Percentiles rank a stretch among this genome's conserved stretches.
phyloP scores from a whole-genome alignment of 1,140 invertebrate genomes.

The Leptoteleia sp. region DNA sequence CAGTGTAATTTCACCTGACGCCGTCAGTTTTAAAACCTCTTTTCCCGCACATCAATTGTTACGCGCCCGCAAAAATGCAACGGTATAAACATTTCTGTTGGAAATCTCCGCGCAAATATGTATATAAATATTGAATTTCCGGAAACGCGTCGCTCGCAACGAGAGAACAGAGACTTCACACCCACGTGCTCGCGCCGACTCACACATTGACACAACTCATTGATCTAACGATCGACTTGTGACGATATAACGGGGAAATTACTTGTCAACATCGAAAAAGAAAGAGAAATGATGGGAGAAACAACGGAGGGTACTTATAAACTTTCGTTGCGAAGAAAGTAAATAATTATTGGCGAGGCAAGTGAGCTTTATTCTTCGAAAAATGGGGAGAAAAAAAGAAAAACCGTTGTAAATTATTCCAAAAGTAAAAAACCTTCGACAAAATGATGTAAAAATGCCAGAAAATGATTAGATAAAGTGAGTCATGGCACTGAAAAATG shows the following conservation, averaged over 20 bases:
- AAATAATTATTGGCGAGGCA: too few species aligned
- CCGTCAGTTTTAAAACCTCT: slow-evolving; percentile 27
- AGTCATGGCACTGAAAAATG: too few species aligned
- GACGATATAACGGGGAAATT: slow-evolving; percentile 62
- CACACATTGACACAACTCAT: slow-evolving; percentile 58
- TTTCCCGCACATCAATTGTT: too few species aligned
- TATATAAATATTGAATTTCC: slow-evolving; percentile 69
- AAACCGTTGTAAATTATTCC: too few species aligned
- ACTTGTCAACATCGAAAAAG: slow-evolving; percentile 24
- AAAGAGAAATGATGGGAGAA: slow-evolving; percentile 3
- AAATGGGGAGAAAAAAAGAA: too few species aligned
- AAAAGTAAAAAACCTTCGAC: too few species aligned
- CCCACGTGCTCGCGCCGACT: slow-evolving; percentile 48
- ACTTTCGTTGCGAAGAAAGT: too few species aligned
- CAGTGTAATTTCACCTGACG: slow-evolving; percentile 66
- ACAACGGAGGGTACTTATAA: not conserved
- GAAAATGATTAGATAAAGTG: too few species aligned
- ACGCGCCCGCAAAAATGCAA: too few species aligned
- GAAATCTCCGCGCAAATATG: slow-evolving; percentile 47
- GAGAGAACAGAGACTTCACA: slow-evolving; percentile 67
- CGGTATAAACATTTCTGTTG: slow-evolving; percentile 3
- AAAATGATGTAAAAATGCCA: too few species aligned
- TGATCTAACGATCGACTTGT: slow-evolving; percentile 65
- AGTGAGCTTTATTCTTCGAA: too few species aligned
- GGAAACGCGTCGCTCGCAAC: slow-evolving; percentile 63